These are phyloP conservation scores for Hystrix brachyura DNA, from an alignment of 2,113 vertebrate species.

Conservation along the genomic window DNA sequence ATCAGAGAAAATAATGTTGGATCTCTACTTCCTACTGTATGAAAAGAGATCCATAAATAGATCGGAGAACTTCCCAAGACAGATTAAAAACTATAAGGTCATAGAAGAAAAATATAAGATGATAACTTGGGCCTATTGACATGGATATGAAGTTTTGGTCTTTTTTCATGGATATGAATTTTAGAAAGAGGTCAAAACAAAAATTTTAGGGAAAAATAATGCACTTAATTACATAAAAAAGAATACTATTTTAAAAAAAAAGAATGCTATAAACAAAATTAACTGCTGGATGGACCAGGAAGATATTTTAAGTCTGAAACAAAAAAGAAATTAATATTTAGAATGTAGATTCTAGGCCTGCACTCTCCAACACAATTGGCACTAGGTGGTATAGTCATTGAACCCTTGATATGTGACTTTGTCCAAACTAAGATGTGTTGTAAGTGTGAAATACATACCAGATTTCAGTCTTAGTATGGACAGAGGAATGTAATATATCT, in stretches of 20 bases:
- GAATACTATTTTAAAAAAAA: not conserved
- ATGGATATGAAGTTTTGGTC: not conserved
- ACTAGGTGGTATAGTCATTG: too few relatives aligned
- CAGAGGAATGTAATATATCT: not conserved
- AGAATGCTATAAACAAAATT: not conserved
- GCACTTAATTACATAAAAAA: not conserved
- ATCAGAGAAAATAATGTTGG: not conserved
- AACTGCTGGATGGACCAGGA: not conserved
- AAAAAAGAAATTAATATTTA: not conserved
- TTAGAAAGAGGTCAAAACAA: not conserved
- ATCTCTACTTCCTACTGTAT: not conserved
- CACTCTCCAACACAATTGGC: not conserved
- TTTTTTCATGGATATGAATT: not conserved
- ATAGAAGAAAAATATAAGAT: not conserved
- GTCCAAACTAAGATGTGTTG: not conserved
- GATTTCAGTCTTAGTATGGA: not conserved
- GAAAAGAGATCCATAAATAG: not conserved
- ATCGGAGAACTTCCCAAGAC: not conserved
- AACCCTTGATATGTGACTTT: not conserved
- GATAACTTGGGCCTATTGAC: not conserved
- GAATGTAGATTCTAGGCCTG: not conserved
- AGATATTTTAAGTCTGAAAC: not conserved
- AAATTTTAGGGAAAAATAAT: slow-evolving; percentile 3
- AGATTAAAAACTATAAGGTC: not conserved
- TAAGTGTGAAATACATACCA: not conserved